Evolutionary conservation across 2,888 invertebrate species (phyloP).

Genomic region (Phaonia tiefii): DNA sequence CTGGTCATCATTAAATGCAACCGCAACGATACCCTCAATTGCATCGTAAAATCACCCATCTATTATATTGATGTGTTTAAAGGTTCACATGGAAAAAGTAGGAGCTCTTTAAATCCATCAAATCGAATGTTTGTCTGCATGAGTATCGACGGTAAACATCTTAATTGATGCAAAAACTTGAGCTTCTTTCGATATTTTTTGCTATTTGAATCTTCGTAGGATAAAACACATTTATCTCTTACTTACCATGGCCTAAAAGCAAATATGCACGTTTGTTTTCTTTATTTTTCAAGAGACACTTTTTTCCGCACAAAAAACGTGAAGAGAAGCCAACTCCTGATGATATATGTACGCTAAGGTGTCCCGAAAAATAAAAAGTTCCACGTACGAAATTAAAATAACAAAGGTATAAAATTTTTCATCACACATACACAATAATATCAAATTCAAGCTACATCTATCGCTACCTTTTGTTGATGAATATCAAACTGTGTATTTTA

Average conservation of each 20-base stretch:
- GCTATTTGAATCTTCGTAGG: conserved; percentile 34
- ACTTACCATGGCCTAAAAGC: conserved; percentile 41
- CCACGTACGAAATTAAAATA: no score
- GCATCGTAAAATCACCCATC: neutral
- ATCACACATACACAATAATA: no score
- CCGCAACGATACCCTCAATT: neutral
- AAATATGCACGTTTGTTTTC: conserved; percentile 17
- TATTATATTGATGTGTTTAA: conserved; percentile 1
- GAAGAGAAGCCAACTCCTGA: conserved; percentile 2
- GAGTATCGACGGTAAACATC: conserved; percentile 3
- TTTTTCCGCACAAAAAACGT: neutral
- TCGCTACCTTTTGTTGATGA: no score
- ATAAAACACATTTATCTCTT: conserved; percentile 51
- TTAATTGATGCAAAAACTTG: conserved; percentile 43
- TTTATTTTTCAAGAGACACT: conserved; percentile 21
- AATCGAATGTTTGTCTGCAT: conserved; percentile 3
- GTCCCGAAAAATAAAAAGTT: no score
- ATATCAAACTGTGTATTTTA: no score
- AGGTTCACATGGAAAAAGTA: neutral
- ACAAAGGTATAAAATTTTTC: no score
- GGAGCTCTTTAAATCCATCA: conserved; percentile 9
- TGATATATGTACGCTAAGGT: neutral
- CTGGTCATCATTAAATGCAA: conserved; percentile 25
- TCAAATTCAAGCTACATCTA: no score
- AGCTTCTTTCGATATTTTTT: conserved; percentile 22